Evolutionary conservation across 2,113 vertebrate genomes (phyloP), one percentile per base, ranked within the genome.

Genomic region (Charadrius vociferus): DNA sequence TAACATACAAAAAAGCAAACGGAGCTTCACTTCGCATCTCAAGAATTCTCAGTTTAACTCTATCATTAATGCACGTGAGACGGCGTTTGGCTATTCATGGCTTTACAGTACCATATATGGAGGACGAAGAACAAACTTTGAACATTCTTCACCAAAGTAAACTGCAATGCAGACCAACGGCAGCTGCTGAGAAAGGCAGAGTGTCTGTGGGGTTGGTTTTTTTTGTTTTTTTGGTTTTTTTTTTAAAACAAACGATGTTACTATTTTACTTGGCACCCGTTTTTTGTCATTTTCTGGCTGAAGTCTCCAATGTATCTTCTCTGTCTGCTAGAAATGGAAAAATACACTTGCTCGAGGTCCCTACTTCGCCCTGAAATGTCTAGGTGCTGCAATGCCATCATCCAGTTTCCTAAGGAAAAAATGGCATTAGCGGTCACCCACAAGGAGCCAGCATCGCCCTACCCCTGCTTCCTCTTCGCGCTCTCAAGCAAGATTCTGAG

Each of bases 101-200:
- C 21, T 80, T 81, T 67, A 34, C 10, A 71, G 27, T 30, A 67
- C 52, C 15, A 39, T 17, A 24, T 13, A 37, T 5, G 12, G 18
- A 53, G 56, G 37, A 21, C 6, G 10, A 7, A 78, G 19, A 77
- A 63, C 0, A 0, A 67, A 79, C 43, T 78, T 29, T 26, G 17
- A 59, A 82, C 29, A 61, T 74, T 71, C 34, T 86, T 77, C 53
- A 37, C 10, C 26, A 53, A 66, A 85, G 15, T 8, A 63, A 78
- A 63, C 49, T 13, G 49, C 36, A 37, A 45, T 3, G 8, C 17
- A 85, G 11, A 45, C 24, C n/a, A 78, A 34, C 5, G 6, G 27
- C 14, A 83, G n/a, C 9, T 71, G n/a, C 70, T 63, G 49, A 50
- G 22, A 63, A 79, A 50, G 36, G 56, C 17, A 56, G 83, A 62